Base-by-base conservation (phyloP, 2,888 invertebrate species). In the Tetragonula carbonaria region DNA sequence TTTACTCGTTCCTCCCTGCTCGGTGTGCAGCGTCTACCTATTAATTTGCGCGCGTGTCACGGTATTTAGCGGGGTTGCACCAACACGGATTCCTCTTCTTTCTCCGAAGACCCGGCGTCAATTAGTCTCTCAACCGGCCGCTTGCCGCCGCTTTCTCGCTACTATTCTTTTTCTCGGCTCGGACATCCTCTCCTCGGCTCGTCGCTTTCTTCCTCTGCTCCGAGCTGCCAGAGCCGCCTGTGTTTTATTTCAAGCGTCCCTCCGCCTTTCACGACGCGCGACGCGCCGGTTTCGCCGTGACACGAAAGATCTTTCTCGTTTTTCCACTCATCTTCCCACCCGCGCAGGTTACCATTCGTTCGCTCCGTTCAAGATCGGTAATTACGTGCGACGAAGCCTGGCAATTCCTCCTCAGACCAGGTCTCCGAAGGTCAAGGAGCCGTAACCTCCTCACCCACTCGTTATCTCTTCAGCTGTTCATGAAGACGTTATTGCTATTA, bases 401-500 rank as follows among this genome's bases (percentile, higher is more conserved):
- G 74, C 74, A 63, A 68, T 77, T 51, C 63, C 57, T 51, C 66
- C 33, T 33, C 33, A 33, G 38, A 59, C 55, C 63, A 23, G 67
- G 28, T 77, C 33, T 51, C 55, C 68, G 74, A 73, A 87, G 86
- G 82, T 88, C 82, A 86, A 82, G 74, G 57, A 86, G 80, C 51
- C 63, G 71, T 77, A 79, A 90, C 74, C 82, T 87, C 74, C 82
- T 87, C 88, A 76, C 74, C 74, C 85, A 81, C 78, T 75, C 72
- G 59, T 18, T 65, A 59, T 74, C 75, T 80, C 86, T 76, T 75
- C 62, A 51, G 75, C 67, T 82, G 80, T 79, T 86, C 87, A 84
- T 91, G 88, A 90, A 91, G 84, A 88, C 87, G 87, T 92, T 91
- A 91, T 88, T 91, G 86, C 90, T 85, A 87, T 89, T 91, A 90